Conservation (phyloP, 2,113 vertebrate genomes). For the Ptychochromis oligacanthus region DNA sequence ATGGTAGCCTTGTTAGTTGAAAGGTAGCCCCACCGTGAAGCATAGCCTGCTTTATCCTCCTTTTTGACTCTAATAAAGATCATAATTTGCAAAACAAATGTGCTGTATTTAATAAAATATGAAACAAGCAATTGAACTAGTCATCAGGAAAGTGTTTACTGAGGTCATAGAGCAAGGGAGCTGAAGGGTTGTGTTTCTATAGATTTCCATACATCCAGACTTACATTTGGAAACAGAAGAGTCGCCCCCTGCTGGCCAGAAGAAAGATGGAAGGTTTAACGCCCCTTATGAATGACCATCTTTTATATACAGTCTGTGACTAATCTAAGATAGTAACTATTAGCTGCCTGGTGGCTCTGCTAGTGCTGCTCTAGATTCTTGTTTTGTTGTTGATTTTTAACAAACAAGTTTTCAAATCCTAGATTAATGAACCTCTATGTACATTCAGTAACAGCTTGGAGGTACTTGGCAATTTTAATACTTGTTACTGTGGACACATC, state of each 20-base stretch:
- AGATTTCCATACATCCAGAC: not conserved
- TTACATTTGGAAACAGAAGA: not conserved
- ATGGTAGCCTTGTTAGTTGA: too few species aligned
- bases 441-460: not conserved
- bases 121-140: too few species aligned
- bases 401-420: not conserved
- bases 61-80: too few species aligned
- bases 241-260: too few species aligned
- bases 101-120: too few species aligned
- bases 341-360: not conserved
- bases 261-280: too few species aligned
- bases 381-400: not conserved
- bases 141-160: not conserved
- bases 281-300: not conserved
- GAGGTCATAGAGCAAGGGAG: not conserved
- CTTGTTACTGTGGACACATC: not conserved
- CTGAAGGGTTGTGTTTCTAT: not conserved
- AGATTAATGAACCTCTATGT: not conserved
- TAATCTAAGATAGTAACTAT: not conserved
- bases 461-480: not conserved
- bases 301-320: not conserved
- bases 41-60: too few species aligned
- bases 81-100: too few species aligned
- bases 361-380: not conserved
- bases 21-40: too few species aligned